phyloP scores from a whole-genome alignment of 2,113 vertebrate genomes.

The Epinephelus cyanopodus region DNA sequence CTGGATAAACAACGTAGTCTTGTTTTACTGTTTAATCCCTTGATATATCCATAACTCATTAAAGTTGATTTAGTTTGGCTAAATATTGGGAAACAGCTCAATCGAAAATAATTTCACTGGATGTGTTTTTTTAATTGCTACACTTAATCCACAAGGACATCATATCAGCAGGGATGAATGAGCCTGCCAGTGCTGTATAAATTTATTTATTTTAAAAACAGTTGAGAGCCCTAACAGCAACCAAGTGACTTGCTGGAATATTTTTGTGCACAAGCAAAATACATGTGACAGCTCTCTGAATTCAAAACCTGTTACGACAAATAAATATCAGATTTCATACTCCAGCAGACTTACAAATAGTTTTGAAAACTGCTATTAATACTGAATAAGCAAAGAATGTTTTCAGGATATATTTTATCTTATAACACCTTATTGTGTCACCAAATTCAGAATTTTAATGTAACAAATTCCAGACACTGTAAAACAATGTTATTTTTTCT shows the following conservation, averaged over 20 bases:
- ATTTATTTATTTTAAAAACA: constrained; percentile 10
- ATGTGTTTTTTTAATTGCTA: constrained; percentile 23
- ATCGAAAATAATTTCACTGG: constrained; percentile 2
- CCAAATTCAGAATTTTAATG: not conserved
- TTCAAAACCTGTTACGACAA: not conserved
- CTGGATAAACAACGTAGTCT: not conserved
- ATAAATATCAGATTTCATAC: not conserved
- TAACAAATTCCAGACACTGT: constrained; percentile 1
- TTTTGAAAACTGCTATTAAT: not conserved
- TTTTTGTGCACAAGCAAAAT: not conserved
- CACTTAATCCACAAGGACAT: constrained; percentile 17
- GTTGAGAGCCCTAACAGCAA: too few species aligned
- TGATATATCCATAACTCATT: constrained; percentile 20
- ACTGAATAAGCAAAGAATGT: not conserved
- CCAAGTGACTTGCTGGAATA: not conserved
- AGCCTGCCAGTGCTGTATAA: not conserved
- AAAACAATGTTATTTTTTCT: constrained; percentile 41
- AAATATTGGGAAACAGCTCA: not conserved
- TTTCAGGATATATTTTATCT: not conserved
- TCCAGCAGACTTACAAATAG: not conserved
- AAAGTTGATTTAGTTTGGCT: constrained; percentile 3
- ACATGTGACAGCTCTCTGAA: not conserved
- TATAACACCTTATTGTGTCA: not conserved
- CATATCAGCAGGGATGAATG: not conserved
- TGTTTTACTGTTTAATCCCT: not conserved